Conservation (phyloP, 2,888 invertebrate genomes). For the Lathronympha strigana region DNA sequence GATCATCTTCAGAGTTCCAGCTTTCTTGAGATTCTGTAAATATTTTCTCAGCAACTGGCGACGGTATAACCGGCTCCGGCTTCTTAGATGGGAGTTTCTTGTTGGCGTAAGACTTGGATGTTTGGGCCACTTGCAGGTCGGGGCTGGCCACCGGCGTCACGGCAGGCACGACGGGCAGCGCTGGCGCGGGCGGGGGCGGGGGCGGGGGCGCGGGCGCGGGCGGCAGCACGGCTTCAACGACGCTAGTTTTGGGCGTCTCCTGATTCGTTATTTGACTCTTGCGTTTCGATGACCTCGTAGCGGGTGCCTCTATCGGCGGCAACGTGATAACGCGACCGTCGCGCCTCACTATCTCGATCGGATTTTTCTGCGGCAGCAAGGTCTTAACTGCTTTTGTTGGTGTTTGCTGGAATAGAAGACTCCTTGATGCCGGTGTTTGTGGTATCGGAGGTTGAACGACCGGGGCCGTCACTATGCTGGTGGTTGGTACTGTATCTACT, state of each 20-base stretch:
- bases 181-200: conserved; percentile 40
- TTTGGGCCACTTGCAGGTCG: conserved; percentile 61
- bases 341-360: conserved; percentile 89
- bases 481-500: conserved; percentile 64
- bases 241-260: conserved; percentile 51
- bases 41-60: conserved; percentile 63
- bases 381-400: conserved; percentile 63
- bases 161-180: conserved; percentile 41
- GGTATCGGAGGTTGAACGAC: conserved; percentile 52
- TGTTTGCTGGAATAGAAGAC: conserved; percentile 58
- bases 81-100: conserved; percentile 67
- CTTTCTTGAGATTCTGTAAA: conserved; percentile 86
- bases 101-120: conserved; percentile 72
- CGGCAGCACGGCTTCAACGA: conserved; percentile 45
- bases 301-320: conserved; percentile 93
- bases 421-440: conserved; percentile 45
- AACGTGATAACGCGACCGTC: conserved; percentile 91
- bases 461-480: conserved; percentile 54
- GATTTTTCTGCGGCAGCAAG: conserved; percentile 76
- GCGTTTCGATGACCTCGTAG: conserved; percentile 89
- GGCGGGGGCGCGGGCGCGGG: conserved; percentile 52
- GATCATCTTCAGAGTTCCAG: conserved; percentile 96
- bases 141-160: conserved; percentile 53
- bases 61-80: conserved; percentile 54
- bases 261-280: conserved; percentile 73